Conservation (phyloP, 1,140 invertebrate species). For the Limonius californicus region DNA sequence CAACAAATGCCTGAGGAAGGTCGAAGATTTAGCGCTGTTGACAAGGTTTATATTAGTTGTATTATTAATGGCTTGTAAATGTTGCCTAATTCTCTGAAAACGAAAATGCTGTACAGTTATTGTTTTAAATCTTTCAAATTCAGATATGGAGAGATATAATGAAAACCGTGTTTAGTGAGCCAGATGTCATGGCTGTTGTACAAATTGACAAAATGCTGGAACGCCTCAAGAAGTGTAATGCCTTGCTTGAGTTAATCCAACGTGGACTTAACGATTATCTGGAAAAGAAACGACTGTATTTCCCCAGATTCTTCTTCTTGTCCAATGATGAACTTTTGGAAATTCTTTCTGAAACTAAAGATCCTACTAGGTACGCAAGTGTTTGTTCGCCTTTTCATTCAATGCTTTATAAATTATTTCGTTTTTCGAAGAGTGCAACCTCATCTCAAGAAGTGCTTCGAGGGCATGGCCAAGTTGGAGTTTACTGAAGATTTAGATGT, state of each 20-base stretch:
- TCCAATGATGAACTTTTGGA: conserved; percentile 96
- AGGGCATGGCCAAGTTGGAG: conserved; percentile 80
- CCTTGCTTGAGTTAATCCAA: conserved; percentile 82
- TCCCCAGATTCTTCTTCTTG: conserved; percentile 95
- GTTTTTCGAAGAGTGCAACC: conserved; percentile 75
- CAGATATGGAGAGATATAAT: conserved; percentile 91
- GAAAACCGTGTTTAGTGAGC: conserved; percentile 75
- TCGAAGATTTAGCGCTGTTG: conserved; percentile 83
- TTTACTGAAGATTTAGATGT: conserved; percentile 88
- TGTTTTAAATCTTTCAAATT: neutral
- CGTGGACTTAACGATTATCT: conserved; percentile 91
- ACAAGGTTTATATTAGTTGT: conserved; percentile 60
- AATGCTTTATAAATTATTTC: neutral
- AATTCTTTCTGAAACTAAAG: conserved; percentile 95
- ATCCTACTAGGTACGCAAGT: conserved; percentile 77
- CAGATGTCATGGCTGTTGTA: conserved; percentile 78
- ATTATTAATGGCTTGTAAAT: too few relatives aligned
- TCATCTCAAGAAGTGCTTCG: conserved; percentile 97
- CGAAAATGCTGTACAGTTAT: too few relatives aligned
- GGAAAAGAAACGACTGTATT: conserved; percentile 92
- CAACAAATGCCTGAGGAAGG: conserved; percentile 93
- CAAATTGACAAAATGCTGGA: conserved; percentile 93
- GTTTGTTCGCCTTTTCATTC: too few relatives aligned
- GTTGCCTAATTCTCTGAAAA: too few relatives aligned
- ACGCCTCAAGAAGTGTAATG: conserved; percentile 83